Base-by-base conservation (phyloP, 2,113 vertebrate genomes). In the Lasiurus cinereus region DNA sequence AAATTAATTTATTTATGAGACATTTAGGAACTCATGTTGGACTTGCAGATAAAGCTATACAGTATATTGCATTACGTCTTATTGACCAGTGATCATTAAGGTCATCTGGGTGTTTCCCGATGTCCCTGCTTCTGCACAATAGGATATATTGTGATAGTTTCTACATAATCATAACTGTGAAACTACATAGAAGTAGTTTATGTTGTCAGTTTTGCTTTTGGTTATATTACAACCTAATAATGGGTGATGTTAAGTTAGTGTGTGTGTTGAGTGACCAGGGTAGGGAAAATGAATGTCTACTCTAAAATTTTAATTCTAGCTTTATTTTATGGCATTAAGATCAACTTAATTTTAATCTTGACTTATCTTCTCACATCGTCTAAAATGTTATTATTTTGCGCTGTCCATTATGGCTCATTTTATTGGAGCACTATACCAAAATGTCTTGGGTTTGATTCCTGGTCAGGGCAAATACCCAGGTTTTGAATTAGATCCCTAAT, bases 301-400 rank as follows among this genome's bases (percentile, higher is more conserved):
- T 77, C 15, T 6, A 77, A 18, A 90, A 33, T 39, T 90, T 90
- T 90, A 94, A 56, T 83, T 86, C 27, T 72, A 48, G 15, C 16
- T 62, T 82, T 69, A 5, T 76, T 8, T 54, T 59, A 33, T 18
- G 50, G 12, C n/a, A 86, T 27, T 67, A 18, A 67, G 33, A 8
- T 39, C 27, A 22, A 82, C 29, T 69, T 90, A 69, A 69, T 90
- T 52, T 80, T 76, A 4, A 33, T 48, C 15, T 69, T 56, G 21
- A 24, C 54, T 19, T 69, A 74, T n/a, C 29, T 88, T 79, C 70
- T 76, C 16, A 16, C 8, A 43, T 74, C 69, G 12, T 82, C 13
- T 52, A 69, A 50, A 67, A 13, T 11, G 3, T 2, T 80, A 21
- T 59, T 80, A 93, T 87, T 50, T 52, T 29, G 31, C 31, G 6